Conservation (phyloP, 2,888 invertebrate genomes). For the Lithophane socia region DNA sequence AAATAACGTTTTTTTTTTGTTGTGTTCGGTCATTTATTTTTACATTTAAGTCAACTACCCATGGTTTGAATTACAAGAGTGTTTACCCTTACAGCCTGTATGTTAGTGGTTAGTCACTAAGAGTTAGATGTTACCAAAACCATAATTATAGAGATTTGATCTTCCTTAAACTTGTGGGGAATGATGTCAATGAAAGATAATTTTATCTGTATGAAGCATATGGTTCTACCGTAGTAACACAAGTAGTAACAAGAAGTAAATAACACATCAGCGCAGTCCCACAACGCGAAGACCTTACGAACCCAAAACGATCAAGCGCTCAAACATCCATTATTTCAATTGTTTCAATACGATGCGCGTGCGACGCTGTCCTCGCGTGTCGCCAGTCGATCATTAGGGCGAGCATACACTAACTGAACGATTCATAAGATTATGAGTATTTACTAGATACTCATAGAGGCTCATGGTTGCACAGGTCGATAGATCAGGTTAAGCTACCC, state of each 20-base stretch:
- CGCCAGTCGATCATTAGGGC: conserved; percentile 50
- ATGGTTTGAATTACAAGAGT: too few species aligned
- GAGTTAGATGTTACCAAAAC: background rate
- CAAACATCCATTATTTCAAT: conserved; percentile 69
- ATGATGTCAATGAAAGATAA: background rate
- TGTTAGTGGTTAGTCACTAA: background rate
- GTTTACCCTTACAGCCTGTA: too few species aligned
- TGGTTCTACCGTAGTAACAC: background rate
- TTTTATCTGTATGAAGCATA: background rate
- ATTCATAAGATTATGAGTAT: conserved; percentile 14
- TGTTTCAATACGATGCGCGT: conserved; percentile 70
- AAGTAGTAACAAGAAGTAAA: conserved; percentile 27
- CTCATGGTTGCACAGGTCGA: background rate
- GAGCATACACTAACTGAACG: conserved; percentile 32
- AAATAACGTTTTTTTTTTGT: too few species aligned
- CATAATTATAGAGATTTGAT: too few species aligned
- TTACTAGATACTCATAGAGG: background rate
- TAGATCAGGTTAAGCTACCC: background rate
- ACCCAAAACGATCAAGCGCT: conserved; percentile 65
- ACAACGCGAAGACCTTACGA: conserved; percentile 60
- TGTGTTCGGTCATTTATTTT: too few species aligned
- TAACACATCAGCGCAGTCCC: conserved; percentile 53
- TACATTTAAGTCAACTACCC: too few species aligned
- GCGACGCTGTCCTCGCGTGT: conserved; percentile 68
- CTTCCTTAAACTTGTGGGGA: background rate